Evolutionary conservation across 2,888 invertebrate species (phyloP), one percentile per base, ranked within the genome.

Genomic region (Ennomos quercinarius): DNA sequence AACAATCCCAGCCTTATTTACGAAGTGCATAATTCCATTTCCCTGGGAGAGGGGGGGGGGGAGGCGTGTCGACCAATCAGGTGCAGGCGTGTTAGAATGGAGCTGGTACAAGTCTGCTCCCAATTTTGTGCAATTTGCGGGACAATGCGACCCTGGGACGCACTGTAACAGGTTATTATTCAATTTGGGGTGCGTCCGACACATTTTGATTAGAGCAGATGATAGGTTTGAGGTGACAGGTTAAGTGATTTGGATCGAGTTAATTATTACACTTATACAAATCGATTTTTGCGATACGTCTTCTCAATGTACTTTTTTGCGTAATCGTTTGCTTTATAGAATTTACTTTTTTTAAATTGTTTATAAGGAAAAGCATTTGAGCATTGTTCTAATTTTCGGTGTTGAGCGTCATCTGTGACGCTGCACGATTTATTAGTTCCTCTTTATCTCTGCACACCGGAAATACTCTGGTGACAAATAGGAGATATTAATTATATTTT

Each of bases 91-190:
- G 72, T 65, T 85, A 85, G 66, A 90, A 87, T 87, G 80, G 88
- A 86, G 83, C 83, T 82, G 83, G 83, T 84, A 83, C 80, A 27
- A 41, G 78, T 82, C 86, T 85, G 87, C 78, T 85, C 84, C 77
- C 90, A 91, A 90, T 91, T 89, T 91, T 86, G 83, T 82, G 84
- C 89, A 91, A 90, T 90, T 89, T 91, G 83, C 77, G 78, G 80
- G 76, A 91, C 91, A 91, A 91, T 86, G 86, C 74, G 79, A 79
- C 75, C 83, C 76, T 11, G 39, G 40, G 27, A 10, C 43, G 17
- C 77, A 67, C 82, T 78, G 79, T 87, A 88, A 87, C 89, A 87
- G 83, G 85, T 87, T 87, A 86, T 91, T 91, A 91, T 86, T 86
- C 88, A 88, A 89, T 89, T 85, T 83, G 77, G 76, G 86, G 86